Base-by-base conservation (phyloP, 2,113 vertebrate genomes). In the Epinephelus lanceolatus region DNA sequence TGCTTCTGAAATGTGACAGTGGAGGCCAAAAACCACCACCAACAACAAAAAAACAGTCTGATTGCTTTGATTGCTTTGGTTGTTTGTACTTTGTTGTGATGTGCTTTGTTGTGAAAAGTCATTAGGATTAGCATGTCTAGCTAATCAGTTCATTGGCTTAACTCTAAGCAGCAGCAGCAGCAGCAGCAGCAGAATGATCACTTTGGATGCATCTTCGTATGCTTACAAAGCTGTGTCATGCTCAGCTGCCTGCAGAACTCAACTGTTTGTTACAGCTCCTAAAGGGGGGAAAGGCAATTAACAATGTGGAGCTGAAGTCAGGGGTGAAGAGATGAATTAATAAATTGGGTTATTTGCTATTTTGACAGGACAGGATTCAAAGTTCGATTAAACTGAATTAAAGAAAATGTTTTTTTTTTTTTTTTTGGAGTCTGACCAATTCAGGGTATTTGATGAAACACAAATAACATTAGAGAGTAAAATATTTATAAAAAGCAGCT, bases 101-200 rank as follows among this genome's bases (percentile, higher is more conserved):
- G 55, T 62, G 52, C 12, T 71, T 52, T 55, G 61, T 23, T 40
- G 49, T 75, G 57, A 3, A 76, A 65, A 84, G 61, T 80, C 73
- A 79, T 56, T 57, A 68, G 73, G 71, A 83, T 87, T 62, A 76
- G 47, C 18, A 45, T 66, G 69, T 17, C 18, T 15, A 21, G 33
- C 56, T 88, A 85, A 86, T 85, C 61, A 81, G 23, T 73, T 76
- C 57, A 81, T 72, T 73, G 82, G 75, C 76, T 86, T 77, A 73
- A 45, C 27, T 33, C 42, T 79, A 12, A 76, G 56, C 42, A 42
- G 8, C 30, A 62, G 60, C 40, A 33, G 33, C 33, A 72, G 56
- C 51, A 42, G 8, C 30, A 62, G 60, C 42, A 42, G 37, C 19
- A 59, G 47, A 57, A 65, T 47, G 61, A 65, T 23, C 63, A 71